A percentile compares a stretch with the other conserved stretches of the same genome.
Conservation (phyloP, 2,113 vertebrate genomes). For the Cygnus atratus region DNA sequence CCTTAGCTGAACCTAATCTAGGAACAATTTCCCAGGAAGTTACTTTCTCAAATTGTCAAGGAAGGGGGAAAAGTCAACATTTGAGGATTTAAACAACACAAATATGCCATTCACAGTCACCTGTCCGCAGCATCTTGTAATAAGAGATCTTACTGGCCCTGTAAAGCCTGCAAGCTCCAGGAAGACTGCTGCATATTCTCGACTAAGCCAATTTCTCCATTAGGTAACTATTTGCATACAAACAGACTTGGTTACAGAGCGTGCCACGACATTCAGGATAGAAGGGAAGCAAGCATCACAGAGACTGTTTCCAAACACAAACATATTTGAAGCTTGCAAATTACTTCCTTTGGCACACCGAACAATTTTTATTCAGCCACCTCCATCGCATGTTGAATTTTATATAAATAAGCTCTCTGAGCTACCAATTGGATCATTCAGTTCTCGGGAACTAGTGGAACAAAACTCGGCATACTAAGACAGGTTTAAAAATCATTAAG, state of each 20-base stretch:
- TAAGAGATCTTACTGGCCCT: neutral
- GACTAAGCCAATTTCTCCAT: neutral
- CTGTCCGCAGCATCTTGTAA: neutral
- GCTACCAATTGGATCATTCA: neutral
- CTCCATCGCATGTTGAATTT: neutral
- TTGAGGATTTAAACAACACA: neutral
- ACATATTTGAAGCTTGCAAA: neutral
- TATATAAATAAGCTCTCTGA: neutral
- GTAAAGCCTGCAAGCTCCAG: neutral
- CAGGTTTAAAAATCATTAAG: neutral
- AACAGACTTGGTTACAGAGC: neutral
- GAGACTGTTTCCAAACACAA: neutral
- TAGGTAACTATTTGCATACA: conserved; percentile 1
- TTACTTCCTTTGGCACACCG: neutral
- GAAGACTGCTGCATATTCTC: neutral
- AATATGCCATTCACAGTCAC: neutral
- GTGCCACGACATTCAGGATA: neutral
- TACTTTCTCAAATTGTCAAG: neutral
- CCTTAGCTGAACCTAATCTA: neutral
- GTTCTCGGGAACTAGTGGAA: neutral
- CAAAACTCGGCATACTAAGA: neutral
- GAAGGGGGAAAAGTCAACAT: fast-evolving
- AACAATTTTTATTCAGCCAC: neutral
- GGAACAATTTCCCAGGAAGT: neutral
- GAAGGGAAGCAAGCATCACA: neutral